A percentile compares a stretch with the other conserved stretches of the same genome.
Conservation (phyloP, 1,140 invertebrate genomes). For the Triops cancriformis region DNA sequence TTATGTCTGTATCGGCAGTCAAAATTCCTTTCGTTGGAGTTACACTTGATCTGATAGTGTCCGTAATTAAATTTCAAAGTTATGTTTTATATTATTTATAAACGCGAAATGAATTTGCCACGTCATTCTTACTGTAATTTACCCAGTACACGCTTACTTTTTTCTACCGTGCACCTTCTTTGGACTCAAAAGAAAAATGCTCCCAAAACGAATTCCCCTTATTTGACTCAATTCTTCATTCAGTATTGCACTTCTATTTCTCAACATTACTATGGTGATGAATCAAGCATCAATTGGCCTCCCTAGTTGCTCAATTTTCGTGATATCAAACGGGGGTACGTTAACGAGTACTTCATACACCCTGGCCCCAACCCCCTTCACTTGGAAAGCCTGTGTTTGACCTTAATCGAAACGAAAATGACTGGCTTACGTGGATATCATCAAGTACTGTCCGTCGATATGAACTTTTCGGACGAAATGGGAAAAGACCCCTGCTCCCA, state of each 20-base stretch:
- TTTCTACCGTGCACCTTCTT: too few relatives aligned
- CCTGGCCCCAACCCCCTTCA: background rate
- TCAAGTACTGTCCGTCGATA: background rate
- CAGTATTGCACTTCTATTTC: background rate
- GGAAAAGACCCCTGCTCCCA: background rate
- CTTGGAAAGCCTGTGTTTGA: background rate
- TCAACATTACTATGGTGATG: background rate
- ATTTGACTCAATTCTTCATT: background rate
- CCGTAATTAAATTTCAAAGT: too few relatives aligned
- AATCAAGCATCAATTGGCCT: background rate
- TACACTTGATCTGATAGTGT: too few relatives aligned
- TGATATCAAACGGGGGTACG: background rate
- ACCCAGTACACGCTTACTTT: too few relatives aligned
- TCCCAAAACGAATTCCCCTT: too few relatives aligned
- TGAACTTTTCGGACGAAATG: background rate
- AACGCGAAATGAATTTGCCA: too few relatives aligned
- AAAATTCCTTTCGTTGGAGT: too few relatives aligned
- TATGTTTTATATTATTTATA: too few relatives aligned
- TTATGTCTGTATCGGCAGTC: too few relatives aligned
- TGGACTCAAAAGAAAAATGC: too few relatives aligned
- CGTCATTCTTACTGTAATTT: too few relatives aligned
- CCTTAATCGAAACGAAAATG: background rate
- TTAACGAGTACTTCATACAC: conserved; percentile 2
- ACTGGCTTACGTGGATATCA: background rate
- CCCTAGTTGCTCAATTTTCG: background rate